Evolutionary conservation across 30 jellyfish, hydroid and myxozoan genomes (phyloP), one percentile per base, ranked within the genome.

Genomic region (Hydractinia symbiolongicarpus): DNA sequence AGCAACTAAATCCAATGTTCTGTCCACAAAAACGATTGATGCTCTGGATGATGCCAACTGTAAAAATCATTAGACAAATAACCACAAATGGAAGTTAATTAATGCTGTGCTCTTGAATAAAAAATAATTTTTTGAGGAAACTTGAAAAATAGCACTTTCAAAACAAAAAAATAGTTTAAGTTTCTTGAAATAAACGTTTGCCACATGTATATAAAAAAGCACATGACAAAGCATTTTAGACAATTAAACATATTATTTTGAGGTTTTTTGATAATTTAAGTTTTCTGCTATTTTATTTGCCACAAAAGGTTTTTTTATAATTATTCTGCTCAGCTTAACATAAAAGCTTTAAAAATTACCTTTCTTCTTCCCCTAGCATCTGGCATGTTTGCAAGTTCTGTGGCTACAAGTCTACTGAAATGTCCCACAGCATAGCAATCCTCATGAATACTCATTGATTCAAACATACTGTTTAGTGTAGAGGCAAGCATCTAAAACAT

Each of bases 371-470:
- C 97, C 55, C 78, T 85, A 13, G 97, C 96, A 70, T 70, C 52
- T 17, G 97, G 97, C 60, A 86, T 75, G 81, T 86, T 86, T 14
- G 96, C 97, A 30, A 91, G 93, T 16, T 91, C 97, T n/a, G 91
- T 79, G 11, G 97, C 97, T 56, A 91, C 80, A 5, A 86, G 55
- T 40, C 81, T 82, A 55, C 96, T 83, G 78, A 86, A 91, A 78
- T 82, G 96, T 4, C 97, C 97, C 68, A 85, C 93, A 20, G 96
- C 94, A 82, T 91, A 91, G 51, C 97, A 91, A 67, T 91, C 97
- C 62, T 91, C 97, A 86, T 86, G 77, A 17, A 86, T 77, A 67
- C 77, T 79, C 85, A 77, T 77, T 30, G 66, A 66, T 66, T 91
- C 96, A 86, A 91, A 91, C 88, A 86, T 64, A 55, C 76, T 87